These are phyloP conservation scores for Phaenicophaeus curvirostris DNA, from an alignment of 2,797 vertebrate species.

Conservation along the genomic window DNA sequence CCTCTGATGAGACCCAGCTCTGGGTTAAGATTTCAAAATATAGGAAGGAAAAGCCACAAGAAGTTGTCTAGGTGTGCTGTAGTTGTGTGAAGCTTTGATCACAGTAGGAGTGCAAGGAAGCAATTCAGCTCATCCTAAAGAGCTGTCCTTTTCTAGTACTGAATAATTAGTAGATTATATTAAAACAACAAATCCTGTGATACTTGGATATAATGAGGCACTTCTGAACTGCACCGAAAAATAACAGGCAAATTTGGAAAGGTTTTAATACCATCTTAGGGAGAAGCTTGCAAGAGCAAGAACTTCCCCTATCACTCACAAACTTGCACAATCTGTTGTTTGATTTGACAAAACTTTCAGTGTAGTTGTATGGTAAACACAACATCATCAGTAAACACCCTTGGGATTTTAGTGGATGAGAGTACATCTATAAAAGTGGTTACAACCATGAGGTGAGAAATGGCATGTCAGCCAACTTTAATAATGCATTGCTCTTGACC, in stretches of 20 bases:
- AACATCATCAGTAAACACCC: background rate
- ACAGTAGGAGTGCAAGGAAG: background rate
- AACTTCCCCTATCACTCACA: background rate
- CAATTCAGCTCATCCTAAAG: background rate
- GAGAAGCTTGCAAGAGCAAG: background rate
- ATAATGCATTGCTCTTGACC: background rate
- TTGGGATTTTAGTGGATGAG: background rate
- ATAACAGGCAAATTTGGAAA: background rate
- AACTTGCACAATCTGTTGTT: background rate
- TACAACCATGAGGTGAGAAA: constrained; percentile 1
- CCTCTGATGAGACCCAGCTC: background rate
- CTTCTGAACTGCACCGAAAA: background rate
- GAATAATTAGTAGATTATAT: background rate
- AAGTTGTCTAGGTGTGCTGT: background rate
- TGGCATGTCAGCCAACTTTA: background rate
- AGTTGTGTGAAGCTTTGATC: background rate
- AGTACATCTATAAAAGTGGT: background rate
- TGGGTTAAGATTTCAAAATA: background rate
- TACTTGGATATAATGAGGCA: background rate
- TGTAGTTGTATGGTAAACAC: background rate
- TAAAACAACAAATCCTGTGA: background rate
- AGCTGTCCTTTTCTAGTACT: background rate
- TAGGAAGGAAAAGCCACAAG: background rate
- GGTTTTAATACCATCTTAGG: background rate
- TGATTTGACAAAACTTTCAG: background rate